phyloP scores from a whole-genome alignment of 2,797 vertebrate genomes.

The Cyprinodon diabolis region DNA sequence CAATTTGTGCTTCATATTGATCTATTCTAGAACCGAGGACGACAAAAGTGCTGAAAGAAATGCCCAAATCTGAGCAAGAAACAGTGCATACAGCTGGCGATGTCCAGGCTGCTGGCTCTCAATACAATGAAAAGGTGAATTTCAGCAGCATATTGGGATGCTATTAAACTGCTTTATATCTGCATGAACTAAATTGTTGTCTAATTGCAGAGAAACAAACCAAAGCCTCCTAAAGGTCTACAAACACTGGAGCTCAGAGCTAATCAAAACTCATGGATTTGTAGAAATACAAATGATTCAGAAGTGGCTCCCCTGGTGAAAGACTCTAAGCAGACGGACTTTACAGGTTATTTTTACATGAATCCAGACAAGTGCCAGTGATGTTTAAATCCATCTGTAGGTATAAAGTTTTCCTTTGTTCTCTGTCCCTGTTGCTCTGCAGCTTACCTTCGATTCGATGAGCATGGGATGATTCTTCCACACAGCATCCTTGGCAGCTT shows the following conservation, averaged over 20 bases:
- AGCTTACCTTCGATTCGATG: constrained; percentile 65
- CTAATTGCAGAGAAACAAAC: constrained; percentile 72
- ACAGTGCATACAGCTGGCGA: constrained; percentile 67
- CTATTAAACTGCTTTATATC: constrained; percentile 11
- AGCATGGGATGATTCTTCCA: constrained; percentile 80
- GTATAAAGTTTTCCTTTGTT: background rate
- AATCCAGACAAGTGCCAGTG: background rate
- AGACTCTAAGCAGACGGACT: constrained; percentile 52
- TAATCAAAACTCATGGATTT: constrained; percentile 66
- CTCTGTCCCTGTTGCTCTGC: constrained; percentile 54
- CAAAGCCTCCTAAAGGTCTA: constrained; percentile 50
- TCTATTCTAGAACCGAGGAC: constrained; percentile 73
- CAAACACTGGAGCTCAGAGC: constrained; percentile 59
- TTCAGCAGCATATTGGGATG: background rate
- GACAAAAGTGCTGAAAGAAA: constrained; percentile 46
- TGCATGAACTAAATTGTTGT: background rate
- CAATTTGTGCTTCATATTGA: background rate
- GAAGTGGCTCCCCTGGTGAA: constrained; percentile 56
- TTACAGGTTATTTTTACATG: constrained; percentile 71
- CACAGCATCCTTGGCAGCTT: constrained; percentile 90
- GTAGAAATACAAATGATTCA: constrained; percentile 38
- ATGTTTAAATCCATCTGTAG: background rate
- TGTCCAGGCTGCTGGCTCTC: constrained; percentile 71
- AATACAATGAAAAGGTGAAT: constrained; percentile 80
- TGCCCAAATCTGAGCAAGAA: constrained; percentile 54